phyloP scores from a whole-genome alignment of 2,797 vertebrate species.

The Clarias fuscus region DNA sequence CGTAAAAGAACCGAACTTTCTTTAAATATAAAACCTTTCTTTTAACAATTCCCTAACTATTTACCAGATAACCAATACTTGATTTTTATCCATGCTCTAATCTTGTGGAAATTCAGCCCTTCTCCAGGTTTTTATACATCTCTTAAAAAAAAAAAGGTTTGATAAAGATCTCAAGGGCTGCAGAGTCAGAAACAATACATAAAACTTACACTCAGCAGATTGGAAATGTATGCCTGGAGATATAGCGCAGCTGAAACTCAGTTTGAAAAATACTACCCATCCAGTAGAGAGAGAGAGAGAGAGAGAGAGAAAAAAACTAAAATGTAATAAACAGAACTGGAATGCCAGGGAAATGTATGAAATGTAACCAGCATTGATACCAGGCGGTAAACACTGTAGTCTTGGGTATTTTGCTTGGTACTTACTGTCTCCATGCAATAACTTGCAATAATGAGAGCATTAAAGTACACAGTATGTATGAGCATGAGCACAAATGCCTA shows the following conservation, averaged over 20 bases:
- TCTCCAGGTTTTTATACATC: no score
- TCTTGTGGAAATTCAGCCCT: background rate
- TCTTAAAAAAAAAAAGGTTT: background rate
- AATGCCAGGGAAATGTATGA: background rate
- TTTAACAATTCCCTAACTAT: background rate
- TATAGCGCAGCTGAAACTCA: background rate
- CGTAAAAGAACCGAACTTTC: background rate
- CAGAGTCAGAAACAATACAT: background rate
- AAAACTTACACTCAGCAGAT: background rate
- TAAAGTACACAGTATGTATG: background rate
- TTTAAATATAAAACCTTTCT: background rate
- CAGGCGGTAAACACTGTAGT: background rate
- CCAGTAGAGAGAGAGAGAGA: no score
- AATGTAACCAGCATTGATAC: background rate
- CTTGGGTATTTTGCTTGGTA: background rate
- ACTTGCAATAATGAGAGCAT: background rate
- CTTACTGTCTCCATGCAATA: background rate
- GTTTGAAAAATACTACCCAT: no score
- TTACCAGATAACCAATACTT: background rate
- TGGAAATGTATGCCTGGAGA: background rate
- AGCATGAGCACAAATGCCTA: background rate
- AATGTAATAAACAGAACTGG: background rate
- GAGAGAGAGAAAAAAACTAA: background rate
- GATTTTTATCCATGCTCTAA: background rate
- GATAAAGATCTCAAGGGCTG: background rate